Base-by-base conservation (phyloP, 92 coral and sea anemone species). In the Epizoanthus illoricatus region DNA sequence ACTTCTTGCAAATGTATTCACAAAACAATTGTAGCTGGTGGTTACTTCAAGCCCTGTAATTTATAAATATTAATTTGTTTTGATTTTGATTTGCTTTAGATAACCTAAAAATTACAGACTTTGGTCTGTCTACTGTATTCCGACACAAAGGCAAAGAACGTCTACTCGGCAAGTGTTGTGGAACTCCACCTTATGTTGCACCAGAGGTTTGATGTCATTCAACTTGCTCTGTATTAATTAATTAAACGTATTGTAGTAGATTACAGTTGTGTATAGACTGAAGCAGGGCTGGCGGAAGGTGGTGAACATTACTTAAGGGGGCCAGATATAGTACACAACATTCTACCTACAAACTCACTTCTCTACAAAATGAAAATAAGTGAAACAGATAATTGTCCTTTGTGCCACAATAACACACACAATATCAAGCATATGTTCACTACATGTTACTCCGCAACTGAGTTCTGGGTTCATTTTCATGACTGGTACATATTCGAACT, bases 101-200 rank as follows among this genome's bases (percentile, higher is more conserved):
- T 68, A 95, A 95, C 60, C 87, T 95, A 24, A 95, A 95, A 86
- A 95, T 95, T 69, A 93, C 97, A 18, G 98, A 95, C 84, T 95
- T 95, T 89, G 97, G 98, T 33, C 85, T 95, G 52, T 90, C 98
- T 4, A 95, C 98, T 23, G 98, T 95, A 19, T 95, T 95, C 78
- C 73, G 97, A 21, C 94, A 93, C 88, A 92, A 91, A 84, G 98
- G 98, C 69, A 95, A 91, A 85, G 98, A 95, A 70, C 85, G 98
- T 12, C 86, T 86, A 17, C 89, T 95, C 20, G 97, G 95, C 24
- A 92, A 92, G 80, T 95, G 97, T 70, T 95, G 98, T 91, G 98
- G 98, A 41, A 95, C 98, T 33, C 98, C 97, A 18, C 98, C 98
- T 12, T 95, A 93, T 73, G 95, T 95, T 52, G 97, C 98, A 20